These are phyloP conservation scores for Capitella teleta DNA, from an alignment of 1,140 invertebrate genomes.

Conservation along the genomic window DNA sequence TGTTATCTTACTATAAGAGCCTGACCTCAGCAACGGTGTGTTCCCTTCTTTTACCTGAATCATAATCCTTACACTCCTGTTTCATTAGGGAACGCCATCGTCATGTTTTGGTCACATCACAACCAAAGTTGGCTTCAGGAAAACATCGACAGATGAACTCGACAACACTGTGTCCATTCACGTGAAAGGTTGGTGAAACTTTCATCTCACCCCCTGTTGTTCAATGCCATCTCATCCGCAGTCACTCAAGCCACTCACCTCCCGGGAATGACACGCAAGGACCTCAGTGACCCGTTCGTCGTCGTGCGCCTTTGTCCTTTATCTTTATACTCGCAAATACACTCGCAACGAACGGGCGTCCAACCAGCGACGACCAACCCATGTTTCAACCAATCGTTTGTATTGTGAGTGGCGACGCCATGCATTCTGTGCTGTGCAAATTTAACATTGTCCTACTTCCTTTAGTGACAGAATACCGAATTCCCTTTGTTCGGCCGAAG, in stretches of 20 bases:
- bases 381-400: conserved; percentile 86
- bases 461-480: neutral
- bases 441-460: neutral
- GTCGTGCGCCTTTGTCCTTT: conserved; percentile 76
- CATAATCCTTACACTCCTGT: neutral
- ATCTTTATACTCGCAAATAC: conserved; percentile 63
- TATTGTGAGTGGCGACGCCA: conserved; percentile 57
- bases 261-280: conserved; percentile 23
- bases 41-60: neutral
- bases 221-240: too few relatives aligned
- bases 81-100: neutral
- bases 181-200: too few relatives aligned
- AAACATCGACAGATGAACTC: neutral
- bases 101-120: neutral
- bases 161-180: too few relatives aligned
- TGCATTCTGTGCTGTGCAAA: neutral
- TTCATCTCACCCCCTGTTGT: too few relatives aligned
- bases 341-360: conserved; percentile 74
- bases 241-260: conserved; percentile 58
- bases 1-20: conserved; percentile 21
- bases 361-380: conserved; percentile 86
- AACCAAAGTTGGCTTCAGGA: neutral
- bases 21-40: conserved; percentile 19
- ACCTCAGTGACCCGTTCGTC: conserved; percentile 81
- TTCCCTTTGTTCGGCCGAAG: neutral